A percentile compares a stretch with the other conserved stretches of the same genome.
Evolutionary conservation across 2,888 invertebrate genomes (phyloP).

Genomic region (Pterostichus madidus): DNA sequence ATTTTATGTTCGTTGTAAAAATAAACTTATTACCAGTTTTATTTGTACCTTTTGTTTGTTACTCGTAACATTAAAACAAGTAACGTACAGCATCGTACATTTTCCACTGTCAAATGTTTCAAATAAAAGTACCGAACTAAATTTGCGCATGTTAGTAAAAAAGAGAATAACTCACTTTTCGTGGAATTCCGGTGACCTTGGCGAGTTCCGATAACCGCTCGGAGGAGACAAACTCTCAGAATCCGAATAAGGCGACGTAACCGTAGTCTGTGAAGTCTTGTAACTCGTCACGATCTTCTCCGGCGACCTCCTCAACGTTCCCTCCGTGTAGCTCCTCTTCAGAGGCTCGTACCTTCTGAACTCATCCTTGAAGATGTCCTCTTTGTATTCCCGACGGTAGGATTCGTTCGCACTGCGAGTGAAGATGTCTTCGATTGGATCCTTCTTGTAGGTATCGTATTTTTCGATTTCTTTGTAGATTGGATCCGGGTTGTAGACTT

Average conservation of each 20-base stretch:
- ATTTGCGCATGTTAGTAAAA: constrained; percentile 1
- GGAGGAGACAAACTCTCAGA: constrained; percentile 76
- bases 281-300: constrained; percentile 71
- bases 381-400: constrained; percentile 74
- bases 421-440: constrained; percentile 77
- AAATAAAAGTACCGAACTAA: not conserved
- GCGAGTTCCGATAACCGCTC: constrained; percentile 74
- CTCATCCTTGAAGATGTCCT: constrained; percentile 75
- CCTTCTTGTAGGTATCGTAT: constrained; percentile 68
- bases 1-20: too few relatives aligned
- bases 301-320: constrained; percentile 74
- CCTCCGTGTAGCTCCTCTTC: constrained; percentile 76
- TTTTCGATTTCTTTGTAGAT: constrained; percentile 65
- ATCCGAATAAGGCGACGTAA: constrained; percentile 75
- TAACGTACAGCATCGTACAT: too few relatives aligned
- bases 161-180: constrained; percentile 76
- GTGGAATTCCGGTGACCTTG: constrained; percentile 77
- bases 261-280: constrained; percentile 71
- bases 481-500: constrained; percentile 71
- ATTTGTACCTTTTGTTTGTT: too few relatives aligned
- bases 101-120: too few relatives aligned
- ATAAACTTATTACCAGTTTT: too few relatives aligned
- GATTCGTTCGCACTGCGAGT: constrained; percentile 75
- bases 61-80: too few relatives aligned
- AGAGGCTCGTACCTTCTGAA: constrained; percentile 74